phyloP scores from a whole-genome alignment of 2,113 vertebrate species.

The Prunella fulvescens region DNA sequence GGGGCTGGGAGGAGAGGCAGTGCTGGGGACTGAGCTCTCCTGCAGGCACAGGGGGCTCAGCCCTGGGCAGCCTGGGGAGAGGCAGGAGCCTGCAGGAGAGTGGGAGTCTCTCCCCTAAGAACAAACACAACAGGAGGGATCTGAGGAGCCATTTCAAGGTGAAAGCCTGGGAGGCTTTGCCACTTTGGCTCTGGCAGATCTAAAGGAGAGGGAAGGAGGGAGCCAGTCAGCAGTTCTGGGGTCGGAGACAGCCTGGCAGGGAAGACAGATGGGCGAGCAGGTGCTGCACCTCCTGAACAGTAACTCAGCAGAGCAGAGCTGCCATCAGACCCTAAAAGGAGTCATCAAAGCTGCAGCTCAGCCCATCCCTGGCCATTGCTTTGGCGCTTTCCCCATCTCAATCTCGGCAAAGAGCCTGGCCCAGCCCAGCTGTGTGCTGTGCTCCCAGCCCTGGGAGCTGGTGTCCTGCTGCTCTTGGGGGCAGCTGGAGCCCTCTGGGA shows the following conservation, averaged over 20 bases:
- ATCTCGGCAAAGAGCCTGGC: rapidly evolving
- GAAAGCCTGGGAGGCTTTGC: constrained; percentile 22
- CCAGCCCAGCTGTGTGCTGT: rapidly evolving
- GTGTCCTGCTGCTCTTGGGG: rapidly evolving
- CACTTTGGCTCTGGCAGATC: background rate
- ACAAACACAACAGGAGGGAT: background rate
- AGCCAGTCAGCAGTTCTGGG: background rate
- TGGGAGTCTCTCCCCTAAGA: background rate
- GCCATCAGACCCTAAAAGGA: constrained; percentile 48
- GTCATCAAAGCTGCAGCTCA: constrained; percentile 22
- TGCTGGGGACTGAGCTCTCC: rapidly evolving
- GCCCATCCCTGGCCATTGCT: background rate
- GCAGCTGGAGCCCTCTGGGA: background rate
- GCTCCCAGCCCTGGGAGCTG: background rate
- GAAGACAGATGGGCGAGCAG: constrained; percentile 56
- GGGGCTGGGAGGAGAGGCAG: background rate
- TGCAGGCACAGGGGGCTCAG: background rate
- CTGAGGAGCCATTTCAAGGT: background rate
- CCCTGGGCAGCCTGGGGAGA: rapidly evolving
- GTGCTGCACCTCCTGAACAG: constrained; percentile 17
- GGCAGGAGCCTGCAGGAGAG: background rate
- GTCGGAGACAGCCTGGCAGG: background rate
- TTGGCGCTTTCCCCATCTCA: background rate
- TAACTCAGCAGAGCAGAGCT: constrained; percentile 26
- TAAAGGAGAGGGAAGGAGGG: background rate